phyloP scores from a whole-genome alignment of 2,888 invertebrate genomes.

The Polyommatus icarus region DNA sequence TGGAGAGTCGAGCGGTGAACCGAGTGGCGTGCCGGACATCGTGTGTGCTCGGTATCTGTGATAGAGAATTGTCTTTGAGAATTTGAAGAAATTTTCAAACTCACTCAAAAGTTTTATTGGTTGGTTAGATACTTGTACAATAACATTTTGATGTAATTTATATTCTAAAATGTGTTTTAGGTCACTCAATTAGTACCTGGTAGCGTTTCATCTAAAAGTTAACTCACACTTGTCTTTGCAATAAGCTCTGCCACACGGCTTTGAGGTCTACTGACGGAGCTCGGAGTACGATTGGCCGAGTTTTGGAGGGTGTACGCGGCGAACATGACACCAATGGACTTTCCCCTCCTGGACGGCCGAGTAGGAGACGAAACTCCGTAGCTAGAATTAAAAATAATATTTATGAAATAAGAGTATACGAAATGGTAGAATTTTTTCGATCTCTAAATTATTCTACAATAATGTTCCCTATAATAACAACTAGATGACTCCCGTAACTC shows the following conservation, averaged over 20 bases:
- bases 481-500: too few relatives aligned
- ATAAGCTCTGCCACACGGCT: slow-evolving; percentile 93
- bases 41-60: slow-evolving; percentile 91
- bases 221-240: slow-evolving; percentile 92
- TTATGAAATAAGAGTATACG: neutral
- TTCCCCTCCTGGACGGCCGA: slow-evolving; percentile 85
- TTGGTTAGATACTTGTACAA: neutral
- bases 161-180: neutral
- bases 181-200: neutral
- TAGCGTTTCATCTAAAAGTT: neutral
- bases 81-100: too few relatives aligned
- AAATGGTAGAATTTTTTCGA: neutral
- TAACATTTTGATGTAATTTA: too few relatives aligned
- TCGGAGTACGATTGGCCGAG: slow-evolving; percentile 86
- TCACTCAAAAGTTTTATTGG: neutral
- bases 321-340: slow-evolving; percentile 88
- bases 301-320: slow-evolving; percentile 84
- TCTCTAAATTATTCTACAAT: too few relatives aligned
- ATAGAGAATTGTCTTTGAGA: slow-evolving; percentile 40
- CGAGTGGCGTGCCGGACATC: slow-evolving; percentile 88
- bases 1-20: slow-evolving; percentile 91
- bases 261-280: slow-evolving; percentile 92
- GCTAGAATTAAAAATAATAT: slow-evolving; percentile 68
- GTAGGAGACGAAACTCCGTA: slow-evolving; percentile 91
- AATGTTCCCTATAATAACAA: too few relatives aligned